phyloP scores from a whole-genome alignment of 2,797 vertebrate genomes.

The Chlorospingus semifuscus region DNA sequence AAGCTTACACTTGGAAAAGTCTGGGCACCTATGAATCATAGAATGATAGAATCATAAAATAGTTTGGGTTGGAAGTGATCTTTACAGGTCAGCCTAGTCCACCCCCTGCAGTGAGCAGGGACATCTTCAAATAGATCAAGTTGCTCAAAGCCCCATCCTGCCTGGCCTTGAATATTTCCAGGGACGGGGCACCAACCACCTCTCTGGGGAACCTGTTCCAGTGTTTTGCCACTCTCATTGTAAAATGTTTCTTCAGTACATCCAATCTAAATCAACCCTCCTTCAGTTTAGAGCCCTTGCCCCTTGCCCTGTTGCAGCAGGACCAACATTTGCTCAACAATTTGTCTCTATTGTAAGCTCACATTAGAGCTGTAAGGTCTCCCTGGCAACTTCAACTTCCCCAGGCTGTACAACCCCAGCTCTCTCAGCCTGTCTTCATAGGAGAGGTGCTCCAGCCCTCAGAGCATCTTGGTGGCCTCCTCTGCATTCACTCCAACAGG shows the following conservation, averaged over 20 bases:
- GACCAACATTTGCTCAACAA: not conserved
- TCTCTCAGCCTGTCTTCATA: not conserved
- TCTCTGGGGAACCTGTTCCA: not conserved
- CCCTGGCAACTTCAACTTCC: not conserved
- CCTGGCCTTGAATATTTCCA: not conserved
- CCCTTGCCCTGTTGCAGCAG: not conserved
- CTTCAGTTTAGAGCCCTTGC: not conserved
- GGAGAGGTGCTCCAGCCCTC: not conserved
- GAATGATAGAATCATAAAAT: not conserved
- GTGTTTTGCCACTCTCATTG: not conserved
- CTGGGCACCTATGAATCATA: not conserved
- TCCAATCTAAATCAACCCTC: accelerated
- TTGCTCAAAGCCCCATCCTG: not conserved
- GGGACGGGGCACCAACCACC: not conserved
- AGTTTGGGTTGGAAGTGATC: not conserved
- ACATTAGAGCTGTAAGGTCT: not conserved
- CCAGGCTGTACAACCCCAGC: not conserved
- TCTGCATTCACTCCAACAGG: not conserved
- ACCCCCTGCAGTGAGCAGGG: not conserved
- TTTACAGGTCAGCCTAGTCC: not conserved
- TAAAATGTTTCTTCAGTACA: not conserved
- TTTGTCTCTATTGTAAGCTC: not conserved
- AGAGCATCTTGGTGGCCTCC: not conserved
- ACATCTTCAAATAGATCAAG: not conserved
- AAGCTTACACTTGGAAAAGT: not conserved